Base-by-base conservation (phyloP, 2,113 vertebrate genomes). In the Proterorhinus semilunaris region DNA sequence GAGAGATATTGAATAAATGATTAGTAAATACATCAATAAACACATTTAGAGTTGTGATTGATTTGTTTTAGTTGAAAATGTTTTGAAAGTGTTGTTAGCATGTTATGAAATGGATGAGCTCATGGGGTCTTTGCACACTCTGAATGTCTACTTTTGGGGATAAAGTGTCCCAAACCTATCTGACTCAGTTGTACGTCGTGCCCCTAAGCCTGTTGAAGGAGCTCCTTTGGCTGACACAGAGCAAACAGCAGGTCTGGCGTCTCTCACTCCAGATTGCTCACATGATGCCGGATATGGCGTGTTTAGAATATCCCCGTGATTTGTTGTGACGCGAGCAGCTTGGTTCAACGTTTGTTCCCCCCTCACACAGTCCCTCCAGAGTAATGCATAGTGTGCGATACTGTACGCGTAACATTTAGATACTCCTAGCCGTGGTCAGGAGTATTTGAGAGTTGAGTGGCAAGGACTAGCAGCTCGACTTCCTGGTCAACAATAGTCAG, bases 261-360 rank as follows among this genome's bases (percentile, higher is more conserved):
- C 89, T 89, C 80, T 85, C 87, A 72, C 79, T 78, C 74, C 87
- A 89, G 85, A 87, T 79, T 90, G 87, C 53, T 66, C 45, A 69
- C 81, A 80, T 51, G 66, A 78, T 78, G 79, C 11, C 50, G 66
- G 62, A 74, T 50, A 52, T 44, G 55, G 71, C 47, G 44, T 65
- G 74, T 71, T 83, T 78, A 71, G 72, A 64, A 2, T 74, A 66
- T 62, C 70, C 69, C 82, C 66, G 50, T 16, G 72, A 52, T 81
- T 68, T 79, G 79, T 84, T 80, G 78, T 78, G 72, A 44, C 6
- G 10, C 71, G 2, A 65, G 65, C 71, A 87, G 87, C 69, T 79
- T 87, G 83, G 79, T 74, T 65, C 54, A 75, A 70, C 69, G 42
- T 65, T 65, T 76, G 78, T 77, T 83, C 80, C 66, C 50, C 63